Percentiles rank a stretch among this genome's conserved stretches.
Conservation (phyloP, 2,113 vertebrate species). For the Pseudopipra pipra region DNA sequence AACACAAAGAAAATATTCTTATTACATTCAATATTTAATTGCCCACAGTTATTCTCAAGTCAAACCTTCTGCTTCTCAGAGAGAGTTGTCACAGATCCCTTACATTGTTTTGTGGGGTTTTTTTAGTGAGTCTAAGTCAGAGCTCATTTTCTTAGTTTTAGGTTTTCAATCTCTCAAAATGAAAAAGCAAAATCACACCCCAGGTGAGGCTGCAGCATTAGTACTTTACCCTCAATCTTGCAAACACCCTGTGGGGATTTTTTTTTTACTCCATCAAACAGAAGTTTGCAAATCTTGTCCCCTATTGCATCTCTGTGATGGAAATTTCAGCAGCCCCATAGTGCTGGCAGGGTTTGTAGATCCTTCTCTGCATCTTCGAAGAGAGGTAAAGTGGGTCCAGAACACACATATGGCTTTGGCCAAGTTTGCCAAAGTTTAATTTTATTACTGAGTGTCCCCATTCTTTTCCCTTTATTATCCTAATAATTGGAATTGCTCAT, state of each 20-base stretch:
- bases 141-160: background rate
- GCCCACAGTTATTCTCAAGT: background rate
- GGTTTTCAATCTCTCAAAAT: background rate
- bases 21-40: slow-evolving; percentile 32
- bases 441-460: background rate
- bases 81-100: background rate
- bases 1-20: slow-evolving; percentile 24
- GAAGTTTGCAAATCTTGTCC: background rate
- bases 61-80: background rate
- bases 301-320: background rate
- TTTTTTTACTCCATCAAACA: background rate
- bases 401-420: background rate
- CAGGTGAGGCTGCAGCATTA: background rate
- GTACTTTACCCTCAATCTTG: background rate
- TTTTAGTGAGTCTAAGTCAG: background rate
- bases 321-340: background rate
- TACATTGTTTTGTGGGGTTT: background rate
- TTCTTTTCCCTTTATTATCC: background rate
- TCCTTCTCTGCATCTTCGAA: background rate
- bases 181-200: background rate
- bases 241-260: background rate
- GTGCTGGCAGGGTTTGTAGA: background rate
- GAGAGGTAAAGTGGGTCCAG: background rate
- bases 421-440: background rate
- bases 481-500: background rate